These are phyloP conservation scores for Druon quercuslanigerum DNA, from an alignment of 1,140 invertebrate species.

Conservation along the genomic window DNA sequence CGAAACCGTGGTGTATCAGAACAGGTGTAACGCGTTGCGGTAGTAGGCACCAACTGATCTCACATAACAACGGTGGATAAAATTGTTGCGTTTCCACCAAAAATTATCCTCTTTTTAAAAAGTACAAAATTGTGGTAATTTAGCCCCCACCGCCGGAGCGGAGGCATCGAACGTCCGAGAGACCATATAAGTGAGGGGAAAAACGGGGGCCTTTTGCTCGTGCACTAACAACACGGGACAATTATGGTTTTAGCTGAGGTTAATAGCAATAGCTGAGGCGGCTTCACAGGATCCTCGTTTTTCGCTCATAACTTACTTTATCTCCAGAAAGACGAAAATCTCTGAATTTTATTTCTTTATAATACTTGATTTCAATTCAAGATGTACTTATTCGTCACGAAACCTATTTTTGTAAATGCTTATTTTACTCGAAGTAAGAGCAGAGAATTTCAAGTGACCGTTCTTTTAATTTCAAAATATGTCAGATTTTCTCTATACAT, in stretches of 20 bases:
- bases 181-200: constrained; percentile 41
- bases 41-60: constrained; percentile 73
- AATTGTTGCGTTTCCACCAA: constrained; percentile 74
- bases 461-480: not conserved
- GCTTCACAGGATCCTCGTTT: constrained; percentile 44
- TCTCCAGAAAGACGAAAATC: too few relatives aligned
- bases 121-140: constrained; percentile 74
- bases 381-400: too few relatives aligned
- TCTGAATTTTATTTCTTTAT: too few relatives aligned
- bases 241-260: constrained; percentile 61
- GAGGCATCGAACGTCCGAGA: constrained; percentile 45
- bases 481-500: not conserved
- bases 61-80: constrained; percentile 72
- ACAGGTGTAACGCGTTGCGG: constrained; percentile 71
- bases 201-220: constrained; percentile 34
- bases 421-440: not conserved
- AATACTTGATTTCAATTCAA: too few relatives aligned
- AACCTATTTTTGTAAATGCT: not conserved
- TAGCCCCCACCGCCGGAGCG: constrained; percentile 62
- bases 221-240: constrained; percentile 58
- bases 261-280: constrained; percentile 55
- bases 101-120: constrained; percentile 72
- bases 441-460: not conserved
- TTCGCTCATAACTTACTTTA: not conserved
- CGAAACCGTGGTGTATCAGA: constrained; percentile 4